Conservation (phyloP, 1,140 invertebrate species). For the Eurosta solidaginis region DNA sequence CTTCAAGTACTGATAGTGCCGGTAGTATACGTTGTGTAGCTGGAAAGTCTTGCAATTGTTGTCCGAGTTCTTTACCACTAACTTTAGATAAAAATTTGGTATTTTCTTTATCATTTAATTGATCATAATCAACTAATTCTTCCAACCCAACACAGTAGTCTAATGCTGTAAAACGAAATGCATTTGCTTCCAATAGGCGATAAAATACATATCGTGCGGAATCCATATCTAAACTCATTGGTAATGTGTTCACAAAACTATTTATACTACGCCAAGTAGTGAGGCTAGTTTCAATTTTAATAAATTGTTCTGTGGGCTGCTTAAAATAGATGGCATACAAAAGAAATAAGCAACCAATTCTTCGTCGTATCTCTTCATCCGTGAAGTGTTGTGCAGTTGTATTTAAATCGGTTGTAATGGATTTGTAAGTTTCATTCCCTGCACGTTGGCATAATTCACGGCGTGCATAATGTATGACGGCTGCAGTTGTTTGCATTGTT, state of each 20-base stretch:
- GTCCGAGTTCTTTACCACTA: not conserved
- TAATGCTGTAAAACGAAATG: constrained; percentile 47
- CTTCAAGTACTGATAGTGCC: constrained; percentile 41
- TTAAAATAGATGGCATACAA: constrained; percentile 51
- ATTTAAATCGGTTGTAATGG: not conserved
- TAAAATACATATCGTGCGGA: constrained; percentile 46
- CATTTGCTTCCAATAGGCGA: constrained; percentile 39
- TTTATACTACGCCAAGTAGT: constrained; percentile 43
- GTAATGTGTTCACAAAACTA: constrained; percentile 34
- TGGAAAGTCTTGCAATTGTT: constrained; percentile 23
- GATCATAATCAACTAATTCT: constrained; percentile 46
- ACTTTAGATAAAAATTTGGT: constrained; percentile 36
- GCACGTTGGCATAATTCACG: constrained; percentile 35
- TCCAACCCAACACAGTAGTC: constrained; percentile 48
- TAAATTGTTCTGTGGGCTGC: constrained; percentile 48
- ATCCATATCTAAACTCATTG: constrained; percentile 2
- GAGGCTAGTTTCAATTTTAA: constrained; percentile 45
- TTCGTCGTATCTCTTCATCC: not conserved
- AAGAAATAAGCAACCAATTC: constrained; percentile 46
- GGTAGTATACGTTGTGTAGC: constrained; percentile 22
- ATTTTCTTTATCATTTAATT: constrained; percentile 31
- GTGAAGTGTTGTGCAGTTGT: not conserved
- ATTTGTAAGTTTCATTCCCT: constrained; percentile 36
- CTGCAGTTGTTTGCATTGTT: constrained; percentile 47
- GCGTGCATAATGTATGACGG: constrained; percentile 47